Evolutionary conservation across 2,888 invertebrate species (phyloP).

Genomic region (Oligia latruncula): DNA sequence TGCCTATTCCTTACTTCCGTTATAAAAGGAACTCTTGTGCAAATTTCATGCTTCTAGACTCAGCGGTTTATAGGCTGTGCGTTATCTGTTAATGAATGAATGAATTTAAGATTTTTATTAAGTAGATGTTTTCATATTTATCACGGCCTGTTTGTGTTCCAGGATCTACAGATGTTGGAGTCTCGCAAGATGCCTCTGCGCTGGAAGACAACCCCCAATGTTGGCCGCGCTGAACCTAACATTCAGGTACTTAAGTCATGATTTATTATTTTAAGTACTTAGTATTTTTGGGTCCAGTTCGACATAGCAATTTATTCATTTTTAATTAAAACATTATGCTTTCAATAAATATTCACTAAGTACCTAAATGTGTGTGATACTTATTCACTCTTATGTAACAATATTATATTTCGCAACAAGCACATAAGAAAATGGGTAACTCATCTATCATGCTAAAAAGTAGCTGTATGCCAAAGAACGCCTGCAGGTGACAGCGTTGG

Average conservation of each 20-base stretch:
- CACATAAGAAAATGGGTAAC: not conserved
- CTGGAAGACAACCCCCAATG: constrained; percentile 51
- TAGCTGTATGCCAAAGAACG: not conserved
- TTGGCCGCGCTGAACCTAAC: constrained; percentile 40
- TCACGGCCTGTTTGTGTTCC: constrained; percentile 20
- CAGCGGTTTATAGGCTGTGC: not conserved
- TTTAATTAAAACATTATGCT: not conserved
- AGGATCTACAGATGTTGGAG: constrained; percentile 59
- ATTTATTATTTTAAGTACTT: not conserved
- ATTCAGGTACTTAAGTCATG: constrained; percentile 47
- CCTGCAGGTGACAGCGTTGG: not conserved
- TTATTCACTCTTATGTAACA: not conserved
- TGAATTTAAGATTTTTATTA: not conserved
- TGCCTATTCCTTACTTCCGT: not conserved
- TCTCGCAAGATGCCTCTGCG: constrained; percentile 56
- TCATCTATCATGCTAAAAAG: not conserved
- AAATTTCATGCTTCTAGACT: not conserved
- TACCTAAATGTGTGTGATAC: not conserved
- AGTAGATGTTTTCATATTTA: not conserved
- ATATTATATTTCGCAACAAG: not conserved
- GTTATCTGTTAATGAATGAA: not conserved
- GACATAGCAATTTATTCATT: not conserved
- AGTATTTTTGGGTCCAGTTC: not conserved
- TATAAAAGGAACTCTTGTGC: not conserved
- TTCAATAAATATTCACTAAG: not conserved